phyloP scores from a whole-genome alignment of 2,113 vertebrate genomes.

The Gobio gobio region DNA sequence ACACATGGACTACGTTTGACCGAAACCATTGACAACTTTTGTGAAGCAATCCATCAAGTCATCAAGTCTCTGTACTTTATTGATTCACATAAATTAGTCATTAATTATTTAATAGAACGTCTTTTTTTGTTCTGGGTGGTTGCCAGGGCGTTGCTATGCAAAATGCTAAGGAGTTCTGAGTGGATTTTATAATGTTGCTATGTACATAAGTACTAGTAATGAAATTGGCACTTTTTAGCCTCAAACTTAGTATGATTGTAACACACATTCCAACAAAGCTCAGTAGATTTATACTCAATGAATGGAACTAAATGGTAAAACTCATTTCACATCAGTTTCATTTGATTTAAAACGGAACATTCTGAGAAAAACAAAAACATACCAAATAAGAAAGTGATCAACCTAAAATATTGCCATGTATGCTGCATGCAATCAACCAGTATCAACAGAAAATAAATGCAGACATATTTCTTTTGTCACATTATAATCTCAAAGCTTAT shows the following conservation, averaged over 20 bases:
- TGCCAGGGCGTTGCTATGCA: not conserved
- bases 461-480: slow-evolving; percentile 1
- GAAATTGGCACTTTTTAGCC: not conserved
- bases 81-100: not conserved
- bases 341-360: not conserved
- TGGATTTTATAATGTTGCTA: no score
- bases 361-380: slow-evolving; percentile 2
- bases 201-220: not conserved
- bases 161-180: no score
- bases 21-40: not conserved
- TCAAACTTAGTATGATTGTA: not conserved
- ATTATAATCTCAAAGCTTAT: not conserved
- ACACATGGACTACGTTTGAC: not conserved
- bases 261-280: not conserved
- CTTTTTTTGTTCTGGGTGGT: not conserved
- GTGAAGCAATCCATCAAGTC: not conserved
- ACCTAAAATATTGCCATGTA: not conserved
- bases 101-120: not conserved
- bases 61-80: not conserved
- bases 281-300: not conserved
- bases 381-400: not conserved
- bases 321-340: not conserved
- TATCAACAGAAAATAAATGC: not conserved
- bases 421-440: not conserved
- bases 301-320: not conserved